Conservation (phyloP, 2,113 vertebrate genomes). For the Vulpes vulpes region DNA sequence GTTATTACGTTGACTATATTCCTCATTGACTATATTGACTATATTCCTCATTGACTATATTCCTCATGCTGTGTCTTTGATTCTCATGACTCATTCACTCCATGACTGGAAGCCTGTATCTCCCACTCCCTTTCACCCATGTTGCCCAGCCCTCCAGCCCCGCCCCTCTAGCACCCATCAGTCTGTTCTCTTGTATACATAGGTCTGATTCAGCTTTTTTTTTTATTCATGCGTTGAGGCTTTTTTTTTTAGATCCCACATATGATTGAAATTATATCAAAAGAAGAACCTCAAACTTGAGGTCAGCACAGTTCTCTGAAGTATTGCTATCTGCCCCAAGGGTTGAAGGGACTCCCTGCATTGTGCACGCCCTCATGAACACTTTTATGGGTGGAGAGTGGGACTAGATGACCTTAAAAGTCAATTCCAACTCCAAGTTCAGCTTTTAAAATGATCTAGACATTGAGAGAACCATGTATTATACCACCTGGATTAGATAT, state of each 20-base stretch:
- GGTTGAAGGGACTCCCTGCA: neutral
- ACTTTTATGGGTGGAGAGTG: neutral
- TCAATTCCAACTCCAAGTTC: neutral
- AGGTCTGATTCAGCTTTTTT: neutral
- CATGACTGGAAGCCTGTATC: neutral
- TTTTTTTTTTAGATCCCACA: neutral
- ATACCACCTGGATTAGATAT: neutral
- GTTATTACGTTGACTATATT: neutral
- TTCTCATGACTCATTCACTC: neutral
- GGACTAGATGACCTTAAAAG: neutral
- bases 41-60: neutral
- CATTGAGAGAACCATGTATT: neutral
- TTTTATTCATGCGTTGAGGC: neutral
- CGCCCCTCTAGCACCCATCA: neutral
- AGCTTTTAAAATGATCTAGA: slow-evolving; percentile 34
- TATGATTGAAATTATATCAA: neutral
- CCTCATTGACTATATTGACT: neutral
- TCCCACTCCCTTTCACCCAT: neutral
- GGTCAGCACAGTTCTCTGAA: neutral
- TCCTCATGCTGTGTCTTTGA: neutral
- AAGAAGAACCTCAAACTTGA: neutral
- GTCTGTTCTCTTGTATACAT: neutral
- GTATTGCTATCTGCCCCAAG: neutral
- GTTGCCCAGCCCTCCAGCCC: neutral
- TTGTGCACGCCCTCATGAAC: neutral